Percentiles rank a stretch among this genome's conserved stretches.
These are phyloP conservation scores for Anser cygnoides DNA, from an alignment of 2,113 vertebrate genomes.

Conservation along the genomic window DNA sequence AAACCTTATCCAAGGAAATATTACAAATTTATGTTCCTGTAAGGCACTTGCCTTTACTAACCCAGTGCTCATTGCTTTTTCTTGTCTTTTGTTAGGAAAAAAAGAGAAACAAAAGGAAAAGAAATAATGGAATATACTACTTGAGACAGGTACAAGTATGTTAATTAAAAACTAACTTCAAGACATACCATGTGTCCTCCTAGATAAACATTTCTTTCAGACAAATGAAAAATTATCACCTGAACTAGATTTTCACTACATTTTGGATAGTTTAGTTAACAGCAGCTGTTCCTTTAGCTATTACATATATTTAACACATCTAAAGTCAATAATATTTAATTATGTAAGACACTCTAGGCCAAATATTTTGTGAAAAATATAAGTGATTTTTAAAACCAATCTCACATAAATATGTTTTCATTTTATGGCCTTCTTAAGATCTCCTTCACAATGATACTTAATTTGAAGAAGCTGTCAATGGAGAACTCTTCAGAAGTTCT, in stretches of 20 bases:
- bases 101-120: background rate
- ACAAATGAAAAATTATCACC: background rate
- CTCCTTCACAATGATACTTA: background rate
- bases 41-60: background rate
- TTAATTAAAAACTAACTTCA: slow-evolving; percentile 10
- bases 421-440: background rate
- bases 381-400: background rate
- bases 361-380: background rate
- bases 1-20: background rate
- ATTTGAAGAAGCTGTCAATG: background rate
- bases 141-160: background rate
- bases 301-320: background rate
- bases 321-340: background rate
- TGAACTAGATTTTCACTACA: background rate
- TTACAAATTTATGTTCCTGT: background rate
- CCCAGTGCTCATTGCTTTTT: background rate
- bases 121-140: background rate
- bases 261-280: background rate
- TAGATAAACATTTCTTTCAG: background rate
- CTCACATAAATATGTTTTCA: background rate
- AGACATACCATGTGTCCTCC: background rate
- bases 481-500: background rate
- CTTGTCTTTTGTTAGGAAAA: background rate
- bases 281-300: background rate
- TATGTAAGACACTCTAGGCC: background rate